These are phyloP conservation scores for Elanus axillaris DNA, from an alignment of 2,113 vertebrate species.

Conservation along the genomic window DNA sequence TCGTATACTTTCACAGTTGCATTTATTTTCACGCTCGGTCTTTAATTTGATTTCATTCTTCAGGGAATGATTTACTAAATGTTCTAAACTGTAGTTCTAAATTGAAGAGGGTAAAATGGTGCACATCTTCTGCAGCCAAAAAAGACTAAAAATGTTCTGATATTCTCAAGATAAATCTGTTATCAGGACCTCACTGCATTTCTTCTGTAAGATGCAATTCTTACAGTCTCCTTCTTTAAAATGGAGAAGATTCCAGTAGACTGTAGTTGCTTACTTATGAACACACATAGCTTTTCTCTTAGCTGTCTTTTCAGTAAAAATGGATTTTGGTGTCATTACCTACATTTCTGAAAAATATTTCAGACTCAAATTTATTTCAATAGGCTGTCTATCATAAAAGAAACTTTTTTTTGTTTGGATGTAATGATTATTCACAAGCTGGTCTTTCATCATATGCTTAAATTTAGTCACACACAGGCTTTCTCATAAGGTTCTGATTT, in stretches of 20 bases:
- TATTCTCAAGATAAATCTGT: background rate
- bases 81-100: background rate
- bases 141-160: background rate
- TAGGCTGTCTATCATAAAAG: background rate
- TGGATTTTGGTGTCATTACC: background rate
- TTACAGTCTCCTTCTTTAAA: background rate
- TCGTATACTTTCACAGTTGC: background rate
- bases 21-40: background rate
- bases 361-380: background rate
- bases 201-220: background rate
- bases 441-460: constrained; percentile 20
- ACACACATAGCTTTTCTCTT: background rate
- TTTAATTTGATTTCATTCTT: background rate
- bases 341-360: background rate
- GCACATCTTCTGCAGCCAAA: background rate
- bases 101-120: background rate
- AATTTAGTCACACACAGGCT: constrained; percentile 11
- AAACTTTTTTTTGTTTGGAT: background rate
- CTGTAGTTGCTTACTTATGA: background rate
- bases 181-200: background rate
- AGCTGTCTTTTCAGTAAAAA: background rate
- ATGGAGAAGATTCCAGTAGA: background rate
- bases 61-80: background rate
- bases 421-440: constrained; percentile 21
- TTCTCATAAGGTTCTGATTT: constrained; percentile 51